phyloP scores from a whole-genome alignment of 2,888 invertebrate species.

The Acronicta leporina region DNA sequence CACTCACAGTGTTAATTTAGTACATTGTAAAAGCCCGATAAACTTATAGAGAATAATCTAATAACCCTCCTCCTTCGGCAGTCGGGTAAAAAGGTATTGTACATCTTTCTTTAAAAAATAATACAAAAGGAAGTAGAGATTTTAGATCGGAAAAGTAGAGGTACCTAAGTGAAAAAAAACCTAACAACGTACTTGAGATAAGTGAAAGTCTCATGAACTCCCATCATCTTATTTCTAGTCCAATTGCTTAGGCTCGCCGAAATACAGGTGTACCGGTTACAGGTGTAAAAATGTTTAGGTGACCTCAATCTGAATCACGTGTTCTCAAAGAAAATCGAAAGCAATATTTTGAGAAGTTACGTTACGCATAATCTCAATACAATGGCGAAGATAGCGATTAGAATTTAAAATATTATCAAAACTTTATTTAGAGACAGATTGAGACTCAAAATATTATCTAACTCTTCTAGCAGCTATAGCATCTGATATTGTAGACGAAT shows the following conservation, averaged over 20 bases:
- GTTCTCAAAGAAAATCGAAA: conserved; percentile 14
- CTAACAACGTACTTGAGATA: no score
- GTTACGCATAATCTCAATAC: background rate
- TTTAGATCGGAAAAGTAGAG: conserved; percentile 16
- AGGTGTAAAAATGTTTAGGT: conserved; percentile 8
- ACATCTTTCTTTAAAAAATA: conserved; percentile 1
- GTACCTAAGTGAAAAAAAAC: no score
- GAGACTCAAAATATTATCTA: no score
- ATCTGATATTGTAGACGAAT: no score
- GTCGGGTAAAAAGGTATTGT: conserved; percentile 12
- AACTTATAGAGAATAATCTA: conserved; percentile 28
- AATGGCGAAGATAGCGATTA: background rate
- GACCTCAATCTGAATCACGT: conserved; percentile 14
- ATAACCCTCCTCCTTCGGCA: no score
- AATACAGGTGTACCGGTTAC: conserved; percentile 24
- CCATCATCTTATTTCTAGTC: conserved; percentile 25
- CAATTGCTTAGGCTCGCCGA: conserved; percentile 13
- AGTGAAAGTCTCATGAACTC: conserved; percentile 40
- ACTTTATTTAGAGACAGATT: no score
- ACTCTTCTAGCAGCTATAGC: no score
- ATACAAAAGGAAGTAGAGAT: conserved; percentile 22
- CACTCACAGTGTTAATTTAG: conserved; percentile 46
- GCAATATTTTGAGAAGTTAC: background rate
- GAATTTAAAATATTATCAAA: no score
- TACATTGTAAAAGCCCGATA: conserved; percentile 43